Evolutionary conservation across 2,113 vertebrate genomes (phyloP).

Genomic region (Cyrtonyx montezumae): DNA sequence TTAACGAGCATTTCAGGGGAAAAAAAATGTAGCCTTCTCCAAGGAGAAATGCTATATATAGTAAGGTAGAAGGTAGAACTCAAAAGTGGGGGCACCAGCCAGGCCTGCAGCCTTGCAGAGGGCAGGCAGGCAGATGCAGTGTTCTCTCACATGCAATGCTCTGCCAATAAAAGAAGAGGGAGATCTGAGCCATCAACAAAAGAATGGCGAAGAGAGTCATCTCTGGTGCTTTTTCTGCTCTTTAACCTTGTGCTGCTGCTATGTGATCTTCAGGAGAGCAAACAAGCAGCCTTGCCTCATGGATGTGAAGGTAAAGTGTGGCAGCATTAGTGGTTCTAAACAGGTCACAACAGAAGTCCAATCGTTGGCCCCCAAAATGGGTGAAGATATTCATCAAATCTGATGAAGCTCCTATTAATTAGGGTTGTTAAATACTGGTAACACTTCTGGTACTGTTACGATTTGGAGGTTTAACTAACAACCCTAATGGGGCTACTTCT

Average conservation of each 20-base stretch:
- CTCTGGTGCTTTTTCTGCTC: background rate
- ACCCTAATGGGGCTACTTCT: slow-evolving; percentile 86
- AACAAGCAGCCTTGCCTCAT: background rate
- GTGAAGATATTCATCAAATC: slow-evolving; percentile 79
- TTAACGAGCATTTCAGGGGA: background rate
- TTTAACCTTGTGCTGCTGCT: background rate
- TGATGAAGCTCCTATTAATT: slow-evolving; percentile 85
- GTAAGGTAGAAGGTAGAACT: background rate
- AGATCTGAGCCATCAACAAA: background rate
- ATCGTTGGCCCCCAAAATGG: background rate
- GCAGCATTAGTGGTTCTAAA: background rate
- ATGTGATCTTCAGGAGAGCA: background rate
- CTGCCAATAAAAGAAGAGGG: background rate
- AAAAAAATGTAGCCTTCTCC: background rate
- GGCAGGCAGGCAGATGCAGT: background rate
- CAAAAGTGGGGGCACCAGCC: background rate
- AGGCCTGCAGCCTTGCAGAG: background rate
- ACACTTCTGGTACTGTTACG: slow-evolving; percentile 79
- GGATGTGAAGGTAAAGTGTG: background rate
- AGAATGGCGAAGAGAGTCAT: background rate
- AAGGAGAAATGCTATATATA: background rate
- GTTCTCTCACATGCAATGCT: fast-evolving
- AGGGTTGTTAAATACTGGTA: slow-evolving; percentile 81
- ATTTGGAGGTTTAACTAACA: slow-evolving; percentile 87
- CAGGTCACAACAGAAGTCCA: background rate